These are phyloP conservation scores for Phrynosoma blainvillii DNA, from an alignment of 2,113 vertebrate genomes.

Conservation along the genomic window DNA sequence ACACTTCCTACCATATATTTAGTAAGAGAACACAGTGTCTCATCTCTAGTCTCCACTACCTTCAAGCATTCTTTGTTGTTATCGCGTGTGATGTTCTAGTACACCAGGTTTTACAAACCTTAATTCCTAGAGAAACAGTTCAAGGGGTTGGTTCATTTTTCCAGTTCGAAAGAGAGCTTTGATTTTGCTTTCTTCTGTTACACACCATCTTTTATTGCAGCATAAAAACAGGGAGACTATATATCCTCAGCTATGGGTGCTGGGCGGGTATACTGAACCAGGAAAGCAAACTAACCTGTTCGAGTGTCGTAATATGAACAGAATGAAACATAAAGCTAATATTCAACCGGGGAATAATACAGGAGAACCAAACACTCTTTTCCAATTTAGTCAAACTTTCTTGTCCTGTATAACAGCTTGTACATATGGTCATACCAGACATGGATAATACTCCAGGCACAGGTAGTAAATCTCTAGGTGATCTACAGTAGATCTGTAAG, in stretches of 20 bases:
- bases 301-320: neutral
- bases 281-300: conserved; percentile 17
- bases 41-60: conserved; percentile 17
- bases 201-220: neutral
- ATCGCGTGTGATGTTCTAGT: neutral
- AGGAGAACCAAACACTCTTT: neutral
- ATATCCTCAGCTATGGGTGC: neutral
- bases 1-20: neutral
- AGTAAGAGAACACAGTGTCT: neutral
- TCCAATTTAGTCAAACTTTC: neutral
- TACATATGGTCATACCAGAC: neutral
- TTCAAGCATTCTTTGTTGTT: conserved; percentile 23
- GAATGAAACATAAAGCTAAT: neutral
- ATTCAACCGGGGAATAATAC: neutral
- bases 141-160: neutral
- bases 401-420: neutral
- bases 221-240: neutral
- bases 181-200: conserved; percentile 15
- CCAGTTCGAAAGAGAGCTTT: neutral
- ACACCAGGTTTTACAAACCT: conserved; percentile 43
- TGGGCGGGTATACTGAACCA: neutral
- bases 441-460: no score
- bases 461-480: neutral
- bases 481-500: neutral
- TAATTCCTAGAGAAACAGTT: conserved; percentile 15